A percentile compares a stretch with the other conserved stretches of the same genome.
These are phyloP conservation scores for Enteromius fasciolatus DNA, from an alignment of 2,797 vertebrate genomes.

Conservation along the genomic window DNA sequence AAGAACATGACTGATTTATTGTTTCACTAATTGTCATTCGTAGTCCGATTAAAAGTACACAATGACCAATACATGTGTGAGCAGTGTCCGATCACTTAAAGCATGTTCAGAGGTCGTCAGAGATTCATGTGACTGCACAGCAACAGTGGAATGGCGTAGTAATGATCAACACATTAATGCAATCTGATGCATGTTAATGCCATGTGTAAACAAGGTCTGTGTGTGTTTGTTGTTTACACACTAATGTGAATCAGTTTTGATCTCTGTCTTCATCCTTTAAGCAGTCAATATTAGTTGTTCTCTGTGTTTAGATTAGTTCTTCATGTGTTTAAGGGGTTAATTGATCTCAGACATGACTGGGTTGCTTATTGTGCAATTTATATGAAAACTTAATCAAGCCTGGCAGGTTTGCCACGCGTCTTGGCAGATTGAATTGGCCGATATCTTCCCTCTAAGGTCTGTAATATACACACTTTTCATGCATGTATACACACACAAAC, in stretches of 20 bases:
- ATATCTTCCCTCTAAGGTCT: conserved; percentile 20
- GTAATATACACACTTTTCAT: conserved; percentile 9
- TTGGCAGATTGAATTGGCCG: conserved; percentile 32
- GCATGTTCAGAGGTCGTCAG: neutral
- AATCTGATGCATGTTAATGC: neutral
- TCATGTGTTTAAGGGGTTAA: conserved; percentile 26
- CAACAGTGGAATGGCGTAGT: neutral
- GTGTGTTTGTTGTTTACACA: neutral
- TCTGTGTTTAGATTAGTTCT: conserved; percentile 16
- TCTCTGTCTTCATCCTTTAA: neutral
- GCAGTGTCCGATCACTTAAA: neutral
- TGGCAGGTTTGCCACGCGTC: conserved; percentile 27
- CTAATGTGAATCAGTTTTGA: neutral
- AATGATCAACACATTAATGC: neutral
- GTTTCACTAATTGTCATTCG: neutral
- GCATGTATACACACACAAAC: neutral
- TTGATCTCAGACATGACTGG: conserved; percentile 27
- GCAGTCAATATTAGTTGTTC: neutral
- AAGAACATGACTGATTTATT: neutral
- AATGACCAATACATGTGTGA: neutral
- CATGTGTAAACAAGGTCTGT: neutral
- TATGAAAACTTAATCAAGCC: conserved; percentile 55
- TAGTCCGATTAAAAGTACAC: too few relatives aligned
- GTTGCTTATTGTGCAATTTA: conserved; percentile 48
- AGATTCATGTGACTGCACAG: neutral